These are phyloP conservation scores for Tadarida brasiliensis DNA, from an alignment of 2,797 vertebrate species.

Conservation along the genomic window DNA sequence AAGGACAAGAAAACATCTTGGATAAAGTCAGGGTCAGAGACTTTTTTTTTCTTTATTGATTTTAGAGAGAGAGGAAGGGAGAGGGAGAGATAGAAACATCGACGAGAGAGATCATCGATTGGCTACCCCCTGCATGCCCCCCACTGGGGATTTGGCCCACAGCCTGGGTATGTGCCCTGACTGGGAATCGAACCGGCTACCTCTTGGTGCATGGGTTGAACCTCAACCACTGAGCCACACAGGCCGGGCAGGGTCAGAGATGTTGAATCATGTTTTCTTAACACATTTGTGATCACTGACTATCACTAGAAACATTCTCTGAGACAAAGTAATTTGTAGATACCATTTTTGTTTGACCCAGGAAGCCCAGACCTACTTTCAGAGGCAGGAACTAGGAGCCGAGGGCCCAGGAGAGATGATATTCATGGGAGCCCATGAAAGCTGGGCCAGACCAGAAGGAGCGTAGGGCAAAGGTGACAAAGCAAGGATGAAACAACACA, in stretches of 20 bases:
- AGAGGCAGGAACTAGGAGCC: constrained; percentile 44
- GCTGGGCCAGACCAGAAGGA: not conserved
- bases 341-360: constrained; percentile 68
- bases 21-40: constrained; percentile 59
- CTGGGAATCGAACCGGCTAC: too few relatives aligned
- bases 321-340: constrained; percentile 57
- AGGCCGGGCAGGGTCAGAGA: not conserved
- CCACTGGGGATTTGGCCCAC: too few relatives aligned
- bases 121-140: too few relatives aligned
- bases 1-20: constrained; percentile 38
- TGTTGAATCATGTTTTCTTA: not conserved
- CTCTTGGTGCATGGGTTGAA: too few relatives aligned
- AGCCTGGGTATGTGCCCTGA: too few relatives aligned
- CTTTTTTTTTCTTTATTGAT: too few relatives aligned
- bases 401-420: constrained; percentile 22
- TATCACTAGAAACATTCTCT: constrained; percentile 51
- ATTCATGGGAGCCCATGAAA: not conserved
- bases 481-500: not conserved
- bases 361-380: constrained; percentile 60
- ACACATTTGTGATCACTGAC: constrained; percentile 44
- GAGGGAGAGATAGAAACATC: too few relatives aligned
- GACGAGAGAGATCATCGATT: too few relatives aligned
- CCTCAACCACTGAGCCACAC: too few relatives aligned
- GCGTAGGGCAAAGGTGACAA: not conserved
- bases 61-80: too few relatives aligned